phyloP scores from a whole-genome alignment of 2,797 vertebrate genomes.

The Cottoperca gobio region DNA sequence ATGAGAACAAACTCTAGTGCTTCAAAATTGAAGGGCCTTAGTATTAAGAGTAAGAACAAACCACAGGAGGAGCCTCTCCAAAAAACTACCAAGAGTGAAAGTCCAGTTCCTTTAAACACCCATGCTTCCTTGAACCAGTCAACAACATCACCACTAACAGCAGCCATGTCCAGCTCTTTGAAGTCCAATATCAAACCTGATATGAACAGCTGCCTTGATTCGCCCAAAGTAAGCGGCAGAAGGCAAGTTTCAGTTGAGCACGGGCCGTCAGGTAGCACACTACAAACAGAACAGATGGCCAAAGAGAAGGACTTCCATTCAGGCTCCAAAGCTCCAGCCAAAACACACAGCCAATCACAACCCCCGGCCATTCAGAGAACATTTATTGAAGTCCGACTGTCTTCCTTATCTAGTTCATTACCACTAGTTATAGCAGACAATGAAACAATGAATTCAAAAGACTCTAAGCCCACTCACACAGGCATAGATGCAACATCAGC shows the following conservation, averaged over 20 bases:
- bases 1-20: conserved; percentile 76
- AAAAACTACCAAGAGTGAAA: conserved; percentile 60
- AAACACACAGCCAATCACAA: conserved; percentile 59
- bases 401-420: conserved; percentile 66
- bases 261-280: neutral
- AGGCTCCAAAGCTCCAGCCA: conserved; percentile 24
- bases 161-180: conserved; percentile 53
- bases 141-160: conserved; percentile 75
- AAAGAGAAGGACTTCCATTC: conserved; percentile 21
- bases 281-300: conserved; percentile 31
- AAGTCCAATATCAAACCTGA: conserved; percentile 64
- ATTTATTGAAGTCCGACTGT: conserved; percentile 87
- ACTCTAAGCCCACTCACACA: conserved; percentile 26
- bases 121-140: conserved; percentile 75
- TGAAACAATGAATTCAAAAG: conserved; percentile 44
- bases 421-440: conserved; percentile 58
- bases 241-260: conserved; percentile 26
- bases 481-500: conserved; percentile 24
- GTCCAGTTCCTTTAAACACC: conserved; percentile 73
- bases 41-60: conserved; percentile 85
- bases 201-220: conserved; percentile 25
- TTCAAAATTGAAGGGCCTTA: conserved; percentile 87
- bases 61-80: conserved; percentile 67
- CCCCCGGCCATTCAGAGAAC: conserved; percentile 81
- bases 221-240: conserved; percentile 42